A percentile compares a stretch with the other conserved stretches of the same genome.
These are phyloP conservation scores for Morone chrysops DNA, from an alignment of 2,113 vertebrate genomes.

Conservation along the genomic window DNA sequence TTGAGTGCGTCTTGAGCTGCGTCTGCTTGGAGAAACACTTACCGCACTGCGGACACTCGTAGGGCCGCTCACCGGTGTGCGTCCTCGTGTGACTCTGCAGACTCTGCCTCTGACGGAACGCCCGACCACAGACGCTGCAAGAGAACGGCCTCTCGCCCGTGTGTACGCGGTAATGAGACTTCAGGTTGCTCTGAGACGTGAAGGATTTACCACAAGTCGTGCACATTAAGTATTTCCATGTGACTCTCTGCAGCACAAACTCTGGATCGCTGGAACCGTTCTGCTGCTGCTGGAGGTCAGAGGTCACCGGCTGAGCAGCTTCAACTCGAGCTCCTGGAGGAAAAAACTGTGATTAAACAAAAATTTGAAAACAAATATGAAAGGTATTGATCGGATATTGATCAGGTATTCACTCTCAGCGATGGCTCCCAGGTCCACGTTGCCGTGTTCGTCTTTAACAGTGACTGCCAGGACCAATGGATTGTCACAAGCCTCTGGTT, in stretches of 20 bases:
- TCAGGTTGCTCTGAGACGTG: constrained; percentile 71
- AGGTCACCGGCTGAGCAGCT: background rate
- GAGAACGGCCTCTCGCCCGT: constrained; percentile 70
- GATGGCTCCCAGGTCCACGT: constrained; percentile 72
- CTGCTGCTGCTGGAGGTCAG: constrained; percentile 6
- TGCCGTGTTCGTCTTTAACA: constrained; percentile 70
- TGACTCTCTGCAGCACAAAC: constrained; percentile 17
- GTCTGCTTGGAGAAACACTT: constrained; percentile 79
- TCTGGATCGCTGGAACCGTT: fast-evolving
- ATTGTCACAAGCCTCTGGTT: constrained; percentile 32
- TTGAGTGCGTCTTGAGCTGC: constrained; percentile 79
- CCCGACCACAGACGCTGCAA: constrained; percentile 73
- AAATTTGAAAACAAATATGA: no score
- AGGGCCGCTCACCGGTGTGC: constrained; percentile 74
- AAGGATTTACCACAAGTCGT: constrained; percentile 74
- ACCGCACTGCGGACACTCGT: constrained; percentile 72
- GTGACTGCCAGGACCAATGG: constrained; percentile 68
- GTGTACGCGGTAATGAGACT: constrained; percentile 72
- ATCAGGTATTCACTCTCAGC: constrained; percentile 66
- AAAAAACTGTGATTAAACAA: background rate
- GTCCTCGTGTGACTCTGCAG: constrained; percentile 70
- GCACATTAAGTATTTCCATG: constrained; percentile 69
- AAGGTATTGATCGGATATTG: background rate
- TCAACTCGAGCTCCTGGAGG: constrained; percentile 59
- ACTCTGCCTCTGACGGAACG: constrained; percentile 76